Conservation (phyloP, 2,797 vertebrate genomes). For the Xiphophorus birchmanni region DNA sequence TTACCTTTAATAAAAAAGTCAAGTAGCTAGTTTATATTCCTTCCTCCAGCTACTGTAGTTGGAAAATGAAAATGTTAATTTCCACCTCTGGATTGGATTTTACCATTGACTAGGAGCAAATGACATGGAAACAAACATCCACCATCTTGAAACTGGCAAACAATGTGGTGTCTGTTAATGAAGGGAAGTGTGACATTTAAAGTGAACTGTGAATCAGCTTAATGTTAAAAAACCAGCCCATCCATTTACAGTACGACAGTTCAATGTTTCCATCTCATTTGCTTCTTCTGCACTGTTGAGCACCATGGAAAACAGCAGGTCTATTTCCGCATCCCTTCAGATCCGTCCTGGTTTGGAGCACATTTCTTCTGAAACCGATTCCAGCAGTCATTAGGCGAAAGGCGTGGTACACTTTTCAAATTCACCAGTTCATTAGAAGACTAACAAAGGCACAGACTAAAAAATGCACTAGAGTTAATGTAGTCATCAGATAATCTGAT, state of each 20-base stretch:
- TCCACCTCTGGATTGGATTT: conserved; percentile 9
- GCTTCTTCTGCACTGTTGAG: conserved; percentile 53
- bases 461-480: background rate
- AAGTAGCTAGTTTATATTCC: background rate
- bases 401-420: background rate
- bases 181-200: conserved; percentile 76
- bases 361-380: background rate
- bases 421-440: background rate
- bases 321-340: conserved; percentile 31
- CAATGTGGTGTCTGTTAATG: conserved; percentile 65
- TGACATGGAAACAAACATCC: conserved; percentile 44
- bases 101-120: conserved; percentile 44
- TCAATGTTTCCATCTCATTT: conserved; percentile 72
- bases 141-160: conserved; percentile 47
- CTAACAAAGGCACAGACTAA: background rate
- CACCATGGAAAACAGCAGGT: conserved; percentile 37
- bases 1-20: background rate
- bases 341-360: conserved; percentile 29
- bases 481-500: background rate
- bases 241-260: conserved; percentile 73
- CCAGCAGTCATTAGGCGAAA: background rate
- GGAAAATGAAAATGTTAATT: background rate
- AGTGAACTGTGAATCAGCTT: conserved; percentile 65
- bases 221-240: conserved; percentile 62
- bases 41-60: background rate